Conservation (phyloP, 2,797 vertebrate species). For the Parauchenoglanis ngamensis region DNA sequence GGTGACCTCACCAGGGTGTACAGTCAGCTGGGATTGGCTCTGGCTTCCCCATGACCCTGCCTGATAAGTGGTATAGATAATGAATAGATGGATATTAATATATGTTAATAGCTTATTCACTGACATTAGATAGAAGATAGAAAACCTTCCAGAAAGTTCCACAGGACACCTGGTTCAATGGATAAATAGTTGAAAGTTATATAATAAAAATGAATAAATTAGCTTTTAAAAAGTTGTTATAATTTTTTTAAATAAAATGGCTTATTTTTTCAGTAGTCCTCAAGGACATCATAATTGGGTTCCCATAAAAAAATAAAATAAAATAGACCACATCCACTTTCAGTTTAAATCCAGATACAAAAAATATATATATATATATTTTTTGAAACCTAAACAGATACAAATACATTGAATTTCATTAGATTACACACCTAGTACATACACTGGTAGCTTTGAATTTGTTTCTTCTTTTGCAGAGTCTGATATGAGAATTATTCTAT, state of each 20-base stretch:
- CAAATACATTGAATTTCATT: not conserved
- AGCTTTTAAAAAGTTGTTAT: not conserved
- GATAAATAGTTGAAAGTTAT: not conserved
- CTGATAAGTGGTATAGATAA: no score
- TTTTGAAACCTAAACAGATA: not conserved
- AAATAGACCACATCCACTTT: not conserved
- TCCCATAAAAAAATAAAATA: not conserved
- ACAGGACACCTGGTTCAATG: not conserved
- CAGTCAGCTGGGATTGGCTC: no score
- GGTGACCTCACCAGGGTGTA: no score
- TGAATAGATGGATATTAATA: not conserved
- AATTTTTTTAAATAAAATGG: not conserved
- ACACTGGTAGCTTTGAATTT: not conserved
- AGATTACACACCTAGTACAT: not conserved
- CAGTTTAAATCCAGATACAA: not conserved
- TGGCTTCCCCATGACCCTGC: no score
- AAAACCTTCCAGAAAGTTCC: not conserved
- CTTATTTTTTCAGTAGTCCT: not conserved
- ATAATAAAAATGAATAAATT: not conserved
- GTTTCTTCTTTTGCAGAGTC: conserved; percentile 1
- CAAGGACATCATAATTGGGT: not conserved
- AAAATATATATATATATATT: not conserved
- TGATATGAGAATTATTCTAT: conserved; percentile 13
- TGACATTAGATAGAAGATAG: not conserved
- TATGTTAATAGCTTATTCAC: not conserved